Conservation (phyloP, 2,113 vertebrate genomes). For the Eulemur macaco region DNA sequence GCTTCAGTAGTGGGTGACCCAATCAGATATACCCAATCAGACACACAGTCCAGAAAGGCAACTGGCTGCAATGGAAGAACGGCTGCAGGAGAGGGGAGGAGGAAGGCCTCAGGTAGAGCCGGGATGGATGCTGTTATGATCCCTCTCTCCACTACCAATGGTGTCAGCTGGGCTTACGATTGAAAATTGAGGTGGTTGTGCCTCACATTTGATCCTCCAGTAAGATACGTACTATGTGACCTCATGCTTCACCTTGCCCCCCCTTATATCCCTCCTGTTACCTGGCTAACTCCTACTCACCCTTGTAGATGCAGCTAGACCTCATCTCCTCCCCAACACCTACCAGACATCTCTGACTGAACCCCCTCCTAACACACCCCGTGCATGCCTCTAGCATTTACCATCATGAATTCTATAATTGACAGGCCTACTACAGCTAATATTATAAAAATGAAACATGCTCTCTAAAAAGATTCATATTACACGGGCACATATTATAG, state of each 20-base stretch:
- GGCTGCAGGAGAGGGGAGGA: neutral
- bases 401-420: neutral
- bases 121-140: accelerated
- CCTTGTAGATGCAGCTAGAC: neutral
- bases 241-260: neutral
- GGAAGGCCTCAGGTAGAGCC: neutral
- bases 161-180: neutral
- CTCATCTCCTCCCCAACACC: neutral
- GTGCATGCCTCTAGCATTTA: neutral
- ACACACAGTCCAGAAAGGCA: neutral
- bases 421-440: neutral
- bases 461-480: neutral
- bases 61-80: neutral
- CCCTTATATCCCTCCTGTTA: neutral
- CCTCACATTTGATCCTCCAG: neutral
- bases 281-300: neutral
- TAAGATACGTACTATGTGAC: neutral
- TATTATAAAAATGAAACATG: neutral
- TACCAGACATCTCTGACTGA: neutral
- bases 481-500: neutral
- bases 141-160: neutral
- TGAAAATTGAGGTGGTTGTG: neutral
- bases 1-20: neutral
- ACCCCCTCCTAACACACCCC: neutral
- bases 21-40: neutral